These are phyloP conservation scores for Nymphalis polychloros DNA, from an alignment of 2,888 invertebrate species.

Conservation along the genomic window DNA sequence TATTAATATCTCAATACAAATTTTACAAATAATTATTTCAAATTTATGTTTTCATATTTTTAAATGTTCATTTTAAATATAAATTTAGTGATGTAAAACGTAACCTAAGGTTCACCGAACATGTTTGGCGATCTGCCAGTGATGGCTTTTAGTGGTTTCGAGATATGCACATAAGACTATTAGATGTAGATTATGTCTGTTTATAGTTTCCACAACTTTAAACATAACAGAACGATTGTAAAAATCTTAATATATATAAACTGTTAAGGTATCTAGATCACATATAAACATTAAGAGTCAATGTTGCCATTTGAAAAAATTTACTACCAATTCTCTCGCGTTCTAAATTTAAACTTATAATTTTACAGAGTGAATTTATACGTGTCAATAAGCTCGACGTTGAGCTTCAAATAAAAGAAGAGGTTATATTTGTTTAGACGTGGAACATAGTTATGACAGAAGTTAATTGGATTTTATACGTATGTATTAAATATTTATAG, in stretches of 20 bases:
- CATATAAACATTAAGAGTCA: background rate
- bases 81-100: conserved; percentile 20
- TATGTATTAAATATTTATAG: too few species aligned
- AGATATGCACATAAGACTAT: conserved; percentile 29
- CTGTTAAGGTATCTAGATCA: background rate
- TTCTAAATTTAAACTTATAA: too few species aligned
- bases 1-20: background rate
- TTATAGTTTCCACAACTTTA: conserved; percentile 10
- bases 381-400: too few species aligned
- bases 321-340: too few species aligned
- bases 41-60: background rate
- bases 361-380: too few species aligned
- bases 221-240: background rate
- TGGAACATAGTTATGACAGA: too few species aligned
- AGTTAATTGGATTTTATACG: too few species aligned
- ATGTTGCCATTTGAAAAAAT: too few species aligned
- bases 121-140: conserved; percentile 34
- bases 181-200: conserved; percentile 20
- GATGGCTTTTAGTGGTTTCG: conserved; percentile 21
- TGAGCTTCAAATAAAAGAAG: too few species aligned
- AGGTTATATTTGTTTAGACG: too few species aligned
- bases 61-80: conserved; percentile 21
- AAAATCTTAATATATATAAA: background rate
- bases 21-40: background rate
- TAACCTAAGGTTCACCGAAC: conserved; percentile 24